Evolutionary conservation across 2,797 vertebrate genomes (phyloP), one percentile per base, ranked within the genome.

Genomic region (Zonotrichia albicollis): DNA sequence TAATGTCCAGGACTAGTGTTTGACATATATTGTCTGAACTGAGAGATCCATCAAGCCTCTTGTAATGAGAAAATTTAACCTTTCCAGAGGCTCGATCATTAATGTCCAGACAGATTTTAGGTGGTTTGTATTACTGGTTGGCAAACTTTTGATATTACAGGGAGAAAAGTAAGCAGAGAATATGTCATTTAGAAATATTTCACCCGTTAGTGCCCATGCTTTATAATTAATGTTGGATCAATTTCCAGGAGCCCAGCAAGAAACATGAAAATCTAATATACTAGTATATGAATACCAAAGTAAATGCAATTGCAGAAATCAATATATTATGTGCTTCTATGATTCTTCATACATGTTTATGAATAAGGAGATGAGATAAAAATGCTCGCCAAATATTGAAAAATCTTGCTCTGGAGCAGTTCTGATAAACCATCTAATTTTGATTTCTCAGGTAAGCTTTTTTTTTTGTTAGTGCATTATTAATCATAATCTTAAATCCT

Each of bases 1-100:
- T 71, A 62, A 40, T 8, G 4, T 75, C 77, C 76, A 88, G 36
- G 30, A 70, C 58, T 11, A 81, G 18, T 70, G 54, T 87, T 68
- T 91, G 58, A 92, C 94, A 68, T 95, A 68, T 38, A 71, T 42
- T 90, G 51, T 76, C 64, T 91, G 78, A 89, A 64, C 9, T 22
- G 38, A 86, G 14, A 73, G 19, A 91, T 87, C 67, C 20, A 9
- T 82, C 42, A 77, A 76, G 51, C 5, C 4, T 60, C 16, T 25
- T 71, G 15, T 32, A 70, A 72, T 50, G 55, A 86, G 57, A 73
- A 42, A 91, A 81, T 72, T 80, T 93, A 90, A 62, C 19, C 36
- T 92, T 17, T 1, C 62, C 21, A 88, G 55, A 74, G 16, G 38
- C 48, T 93, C 46, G 70, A 0, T 78, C 86, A 16, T 87, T 90